These are phyloP conservation scores for Lutraria rhynchaena DNA, from an alignment of 1,140 invertebrate species.

Conservation along the genomic window DNA sequence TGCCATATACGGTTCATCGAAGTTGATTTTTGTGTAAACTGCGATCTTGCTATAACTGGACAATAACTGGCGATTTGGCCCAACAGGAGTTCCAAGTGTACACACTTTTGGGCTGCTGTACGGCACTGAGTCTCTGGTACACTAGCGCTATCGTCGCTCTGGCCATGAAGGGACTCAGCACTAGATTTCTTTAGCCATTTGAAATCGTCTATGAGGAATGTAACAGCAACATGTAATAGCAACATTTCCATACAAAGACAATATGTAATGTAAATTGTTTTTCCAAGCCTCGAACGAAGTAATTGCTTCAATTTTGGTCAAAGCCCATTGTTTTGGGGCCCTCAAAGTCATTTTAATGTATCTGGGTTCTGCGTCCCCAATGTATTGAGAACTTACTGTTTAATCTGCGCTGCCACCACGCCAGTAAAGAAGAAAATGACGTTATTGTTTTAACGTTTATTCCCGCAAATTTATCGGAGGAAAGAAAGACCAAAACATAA, in stretches of 20 bases:
- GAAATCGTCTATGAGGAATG: conserved; percentile 30
- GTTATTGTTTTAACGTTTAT: too few relatives aligned
- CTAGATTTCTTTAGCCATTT: conserved; percentile 47
- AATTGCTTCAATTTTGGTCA: conserved; percentile 42
- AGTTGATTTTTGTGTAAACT: conserved; percentile 62
- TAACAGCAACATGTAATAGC: too few relatives aligned
- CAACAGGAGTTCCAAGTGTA: conserved; percentile 56
- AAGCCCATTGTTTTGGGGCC: conserved; percentile 41
- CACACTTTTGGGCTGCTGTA: conserved; percentile 51
- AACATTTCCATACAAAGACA: conserved; percentile 45
- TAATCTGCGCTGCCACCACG: too few relatives aligned
- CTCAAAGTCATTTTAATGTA: too few relatives aligned
- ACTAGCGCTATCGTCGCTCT: conserved; percentile 17
- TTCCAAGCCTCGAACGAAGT: conserved; percentile 50
- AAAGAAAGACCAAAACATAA: too few relatives aligned
- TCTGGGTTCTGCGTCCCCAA: too few relatives aligned
- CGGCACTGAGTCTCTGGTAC: conserved; percentile 23
- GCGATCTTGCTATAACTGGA: conserved; percentile 57
- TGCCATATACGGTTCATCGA: conserved; percentile 64
- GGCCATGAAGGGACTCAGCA: conserved; percentile 27
- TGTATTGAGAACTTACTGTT: too few relatives aligned
- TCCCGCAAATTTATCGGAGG: too few relatives aligned
- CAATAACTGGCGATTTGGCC: conserved; percentile 65
- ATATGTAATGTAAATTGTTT: too few relatives aligned
- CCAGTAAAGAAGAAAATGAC: too few relatives aligned